phyloP scores from a whole-genome alignment of 1,140 invertebrate species.

The Cecropterus lyciades region DNA sequence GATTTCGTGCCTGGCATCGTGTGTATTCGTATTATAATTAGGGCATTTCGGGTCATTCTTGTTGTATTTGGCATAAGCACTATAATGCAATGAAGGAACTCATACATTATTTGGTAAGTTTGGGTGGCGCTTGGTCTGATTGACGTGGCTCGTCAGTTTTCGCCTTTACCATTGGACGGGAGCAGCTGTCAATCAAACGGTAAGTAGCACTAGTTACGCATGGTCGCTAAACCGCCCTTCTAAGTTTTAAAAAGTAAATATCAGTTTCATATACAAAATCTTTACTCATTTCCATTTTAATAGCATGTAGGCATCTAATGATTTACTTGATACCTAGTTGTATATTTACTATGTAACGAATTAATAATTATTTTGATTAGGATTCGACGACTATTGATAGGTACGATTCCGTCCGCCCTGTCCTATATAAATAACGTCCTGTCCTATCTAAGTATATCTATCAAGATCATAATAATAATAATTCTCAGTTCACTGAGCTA shows the following conservation, averaged over 20 bases:
- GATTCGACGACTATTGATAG: no score
- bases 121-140: conserved; percentile 77
- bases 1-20: conserved; percentile 58
- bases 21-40: conserved; percentile 57
- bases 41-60: conserved; percentile 48
- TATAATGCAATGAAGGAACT: conserved; percentile 40
- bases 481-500: conserved; percentile 63
- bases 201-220: conserved; percentile 59
- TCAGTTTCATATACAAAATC: neutral
- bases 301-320: no score
- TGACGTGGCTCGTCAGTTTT: conserved; percentile 86
- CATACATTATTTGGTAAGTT: conserved; percentile 45
- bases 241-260: conserved; percentile 8
- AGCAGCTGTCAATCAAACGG: conserved; percentile 86
- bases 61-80: conserved; percentile 50
- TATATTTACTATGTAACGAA: no score
- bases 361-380: no score
- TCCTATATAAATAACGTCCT: no score
- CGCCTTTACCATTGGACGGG: conserved; percentile 86
- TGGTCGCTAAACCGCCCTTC: conserved; percentile 43
- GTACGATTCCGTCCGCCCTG: no score
- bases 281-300: no score
- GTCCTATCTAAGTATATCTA: conserved; percentile 12
- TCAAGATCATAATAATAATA: conserved; percentile 49
- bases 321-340: no score